phyloP scores from a whole-genome alignment of 2,888 invertebrate species.

The Odontothrips loti region DNA sequence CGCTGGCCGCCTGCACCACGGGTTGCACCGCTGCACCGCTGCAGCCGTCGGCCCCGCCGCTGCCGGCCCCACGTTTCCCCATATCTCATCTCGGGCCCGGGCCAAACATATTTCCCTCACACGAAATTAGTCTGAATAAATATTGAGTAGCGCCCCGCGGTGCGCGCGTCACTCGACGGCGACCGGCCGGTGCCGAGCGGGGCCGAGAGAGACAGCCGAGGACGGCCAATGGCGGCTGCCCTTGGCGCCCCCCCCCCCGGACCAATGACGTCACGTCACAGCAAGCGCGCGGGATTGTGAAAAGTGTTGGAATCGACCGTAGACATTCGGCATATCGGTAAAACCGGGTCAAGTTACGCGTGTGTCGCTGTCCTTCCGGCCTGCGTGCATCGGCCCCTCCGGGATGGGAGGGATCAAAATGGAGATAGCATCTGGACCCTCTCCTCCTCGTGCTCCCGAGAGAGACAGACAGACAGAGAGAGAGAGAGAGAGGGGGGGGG shows the following conservation, averaged over 20 bases:
- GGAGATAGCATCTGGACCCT: constrained; percentile 18
- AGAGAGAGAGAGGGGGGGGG: not conserved
- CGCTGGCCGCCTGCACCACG: not conserved
- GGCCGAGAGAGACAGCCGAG: too few species aligned
- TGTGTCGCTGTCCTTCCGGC: too few species aligned
- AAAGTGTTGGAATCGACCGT: too few species aligned
- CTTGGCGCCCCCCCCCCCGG: not conserved
- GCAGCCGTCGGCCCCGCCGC: not conserved
- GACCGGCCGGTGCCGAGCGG: not conserved
- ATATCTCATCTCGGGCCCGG: constrained; percentile 9
- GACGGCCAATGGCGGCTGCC: too few species aligned
- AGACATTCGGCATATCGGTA: too few species aligned
- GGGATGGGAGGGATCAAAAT: not conserved
- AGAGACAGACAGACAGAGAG: not conserved
- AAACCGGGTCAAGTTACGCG: too few species aligned
- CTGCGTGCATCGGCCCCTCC: not conserved
- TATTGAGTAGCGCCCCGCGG: constrained; percentile 24
- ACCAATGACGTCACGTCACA: too few species aligned
- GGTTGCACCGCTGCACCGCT: not conserved
- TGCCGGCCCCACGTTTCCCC: not conserved
- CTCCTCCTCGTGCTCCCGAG: not conserved
- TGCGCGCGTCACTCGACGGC: not conserved
- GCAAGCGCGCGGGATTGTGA: too few species aligned
- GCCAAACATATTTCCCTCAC: constrained; percentile 24
- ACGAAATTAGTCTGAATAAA: constrained; percentile 27